Percentiles rank a stretch among this genome's conserved stretches.
These are phyloP conservation scores for Neomicropteryx cornuta DNA, from an alignment of 1,140 invertebrate genomes.

Conservation along the genomic window DNA sequence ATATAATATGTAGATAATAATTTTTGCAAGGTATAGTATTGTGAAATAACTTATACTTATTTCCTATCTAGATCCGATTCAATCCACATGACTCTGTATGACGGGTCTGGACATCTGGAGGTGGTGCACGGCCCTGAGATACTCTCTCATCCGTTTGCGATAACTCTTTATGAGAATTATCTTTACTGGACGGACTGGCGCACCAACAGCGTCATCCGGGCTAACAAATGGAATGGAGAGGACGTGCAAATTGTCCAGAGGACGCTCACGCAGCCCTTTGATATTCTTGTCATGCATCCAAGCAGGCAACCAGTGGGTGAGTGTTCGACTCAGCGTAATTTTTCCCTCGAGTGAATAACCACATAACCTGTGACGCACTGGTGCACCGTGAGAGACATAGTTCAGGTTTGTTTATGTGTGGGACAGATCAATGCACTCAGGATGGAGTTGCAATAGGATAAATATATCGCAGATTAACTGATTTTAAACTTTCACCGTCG, in stretches of 20 bases:
- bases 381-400: not conserved
- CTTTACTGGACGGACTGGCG: constrained; percentile 93
- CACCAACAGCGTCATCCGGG: constrained; percentile 57
- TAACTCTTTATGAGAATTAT: constrained; percentile 68
- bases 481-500: too few species aligned
- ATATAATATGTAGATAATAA: too few species aligned
- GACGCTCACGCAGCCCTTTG: constrained; percentile 67
- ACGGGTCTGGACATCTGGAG: constrained; percentile 60
- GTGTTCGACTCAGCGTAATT: not conserved
- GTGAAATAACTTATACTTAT: too few species aligned
- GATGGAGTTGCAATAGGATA: too few species aligned
- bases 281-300: constrained; percentile 70
- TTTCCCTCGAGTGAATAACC: too few species aligned
- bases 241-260: constrained; percentile 51
- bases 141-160: constrained; percentile 82
- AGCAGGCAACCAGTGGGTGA: constrained; percentile 54
- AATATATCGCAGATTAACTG: too few species aligned
- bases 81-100: constrained; percentile 70
- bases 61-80: constrained; percentile 59
- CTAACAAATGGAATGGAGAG: constrained; percentile 59
- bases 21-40: too few species aligned
- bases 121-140: constrained; percentile 55
- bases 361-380: not conserved
- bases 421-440: too few species aligned
- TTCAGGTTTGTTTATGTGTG: too few species aligned